Percentiles rank a stretch among this genome's conserved stretches.
Conservation (phyloP, 1,140 invertebrate genomes). For the Drosophila simulans region DNA sequence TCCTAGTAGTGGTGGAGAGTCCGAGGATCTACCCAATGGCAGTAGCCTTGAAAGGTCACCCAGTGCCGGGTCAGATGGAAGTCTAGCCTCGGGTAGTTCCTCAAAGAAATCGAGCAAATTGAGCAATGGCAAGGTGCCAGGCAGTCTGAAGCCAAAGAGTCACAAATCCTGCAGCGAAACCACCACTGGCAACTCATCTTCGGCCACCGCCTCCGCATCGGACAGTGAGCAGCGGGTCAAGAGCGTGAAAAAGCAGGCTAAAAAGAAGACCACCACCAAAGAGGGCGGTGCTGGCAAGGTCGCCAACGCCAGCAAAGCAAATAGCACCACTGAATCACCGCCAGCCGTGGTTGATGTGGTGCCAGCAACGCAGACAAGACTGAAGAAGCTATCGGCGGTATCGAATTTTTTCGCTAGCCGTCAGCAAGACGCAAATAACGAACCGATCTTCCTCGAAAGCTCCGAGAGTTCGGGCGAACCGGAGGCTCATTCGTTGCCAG, state of each 20-base stretch:
- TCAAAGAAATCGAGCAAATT: slow-evolving; percentile 38
- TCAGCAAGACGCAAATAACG: slow-evolving; percentile 82
- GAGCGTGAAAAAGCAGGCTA: slow-evolving; percentile 51
- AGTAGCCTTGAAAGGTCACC: slow-evolving; percentile 71
- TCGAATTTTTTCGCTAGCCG: slow-evolving; percentile 83
- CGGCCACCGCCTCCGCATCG: slow-evolving; percentile 49
- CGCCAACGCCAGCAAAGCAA: slow-evolving; percentile 34
- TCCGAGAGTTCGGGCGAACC: slow-evolving; percentile 77
- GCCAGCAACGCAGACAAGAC: slow-evolving; percentile 85
- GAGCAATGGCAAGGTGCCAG: slow-evolving; percentile 47
- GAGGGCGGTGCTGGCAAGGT: slow-evolving; percentile 38
- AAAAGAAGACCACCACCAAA: slow-evolving; percentile 60
- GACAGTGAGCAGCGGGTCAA: slow-evolving; percentile 67
- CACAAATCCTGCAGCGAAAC: slow-evolving; percentile 68
- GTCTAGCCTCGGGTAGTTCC: slow-evolving; percentile 38
- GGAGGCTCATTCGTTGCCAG: slow-evolving; percentile 37
- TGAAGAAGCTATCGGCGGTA: slow-evolving; percentile 85
- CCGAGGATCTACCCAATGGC: slow-evolving; percentile 50
- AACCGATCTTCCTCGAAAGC: slow-evolving; percentile 83
- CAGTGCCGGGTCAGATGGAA: slow-evolving; percentile 75
- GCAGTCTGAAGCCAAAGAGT: slow-evolving; percentile 36
- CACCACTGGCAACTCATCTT: slow-evolving; percentile 24
- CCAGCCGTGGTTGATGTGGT: slow-evolving; percentile 24
- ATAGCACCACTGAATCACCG: slow-evolving; percentile 54
- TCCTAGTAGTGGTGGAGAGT: slow-evolving; percentile 79